Conservation (phyloP, 2,888 invertebrate species). For the Laspeyria flexula region DNA sequence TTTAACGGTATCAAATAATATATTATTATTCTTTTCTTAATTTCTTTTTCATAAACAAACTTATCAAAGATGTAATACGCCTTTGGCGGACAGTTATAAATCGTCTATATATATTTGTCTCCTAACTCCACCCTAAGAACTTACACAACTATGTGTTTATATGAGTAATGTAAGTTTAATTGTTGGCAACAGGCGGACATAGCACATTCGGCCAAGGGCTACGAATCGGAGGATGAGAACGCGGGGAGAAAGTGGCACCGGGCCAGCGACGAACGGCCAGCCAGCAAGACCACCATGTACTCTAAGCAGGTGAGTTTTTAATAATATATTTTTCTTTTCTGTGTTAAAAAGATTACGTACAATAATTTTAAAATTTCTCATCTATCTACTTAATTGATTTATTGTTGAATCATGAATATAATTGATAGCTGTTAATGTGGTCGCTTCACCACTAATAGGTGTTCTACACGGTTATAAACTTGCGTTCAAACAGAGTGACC, state of each 20-base stretch:
- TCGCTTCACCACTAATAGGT: too few species aligned
- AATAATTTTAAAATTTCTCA: too few species aligned
- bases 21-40: too few species aligned
- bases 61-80: too few species aligned
- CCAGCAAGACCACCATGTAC: constrained; percentile 88
- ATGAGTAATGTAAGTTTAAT: not conserved
- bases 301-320: constrained; percentile 87
- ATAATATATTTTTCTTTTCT: not conserved
- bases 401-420: too few species aligned
- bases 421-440: too few species aligned
- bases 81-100: too few species aligned
- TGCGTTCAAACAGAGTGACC: too few species aligned
- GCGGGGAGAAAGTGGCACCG: constrained; percentile 89
- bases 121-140: not conserved
- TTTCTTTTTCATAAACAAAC: too few species aligned
- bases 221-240: constrained; percentile 94
- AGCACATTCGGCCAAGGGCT: constrained; percentile 89
- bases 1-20: too few species aligned
- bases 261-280: constrained; percentile 84
- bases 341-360: not conserved
- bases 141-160: not conserved
- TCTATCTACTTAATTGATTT: too few species aligned
- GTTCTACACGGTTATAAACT: too few species aligned
- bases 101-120: not conserved
- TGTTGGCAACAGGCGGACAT: constrained; percentile 87